These are phyloP conservation scores for Archips xylosteana DNA, from an alignment of 2,888 invertebrate genomes.

Conservation along the genomic window DNA sequence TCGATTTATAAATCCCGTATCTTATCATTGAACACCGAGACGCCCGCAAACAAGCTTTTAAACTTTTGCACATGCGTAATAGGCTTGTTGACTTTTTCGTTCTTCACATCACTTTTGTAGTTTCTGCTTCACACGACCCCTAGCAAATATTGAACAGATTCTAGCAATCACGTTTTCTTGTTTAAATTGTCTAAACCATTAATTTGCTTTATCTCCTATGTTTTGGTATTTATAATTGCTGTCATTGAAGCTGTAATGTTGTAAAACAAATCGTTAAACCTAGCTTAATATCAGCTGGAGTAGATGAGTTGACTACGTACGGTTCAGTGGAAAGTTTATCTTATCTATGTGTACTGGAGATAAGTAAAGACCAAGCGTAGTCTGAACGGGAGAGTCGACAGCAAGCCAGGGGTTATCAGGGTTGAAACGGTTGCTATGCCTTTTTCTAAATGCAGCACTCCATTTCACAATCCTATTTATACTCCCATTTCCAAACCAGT, in stretches of 20 bases:
- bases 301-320: slow-evolving; percentile 15
- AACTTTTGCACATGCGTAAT: slow-evolving; percentile 45
- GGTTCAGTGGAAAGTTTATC: slow-evolving; percentile 67
- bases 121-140: slow-evolving; percentile 24
- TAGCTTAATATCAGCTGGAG: slow-evolving; percentile 33
- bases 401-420: slow-evolving; percentile 50
- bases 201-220: slow-evolving; percentile 29
- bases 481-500: not conserved
- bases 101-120: slow-evolving; percentile 29
- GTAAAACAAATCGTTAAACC: slow-evolving; percentile 25
- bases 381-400: slow-evolving; percentile 51
- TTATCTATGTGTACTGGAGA: slow-evolving; percentile 63
- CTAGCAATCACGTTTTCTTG: slow-evolving; percentile 32
- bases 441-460: slow-evolving; percentile 39
- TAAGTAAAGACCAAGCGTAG: slow-evolving; percentile 53
- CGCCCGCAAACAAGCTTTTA: slow-evolving; percentile 17
- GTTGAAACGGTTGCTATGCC: slow-evolving; percentile 42
- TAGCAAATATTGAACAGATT: slow-evolving; percentile 42
- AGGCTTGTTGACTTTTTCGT: slow-evolving; percentile 39
- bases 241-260: slow-evolving; percentile 21
- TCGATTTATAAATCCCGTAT: slow-evolving; percentile 28
- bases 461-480: slow-evolving; percentile 16
- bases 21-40: slow-evolving; percentile 20
- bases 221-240: slow-evolving; percentile 30
- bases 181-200: slow-evolving; percentile 26